Base-by-base conservation (phyloP, 2,888 invertebrate genomes). In the Ellobium chinense region DNA sequence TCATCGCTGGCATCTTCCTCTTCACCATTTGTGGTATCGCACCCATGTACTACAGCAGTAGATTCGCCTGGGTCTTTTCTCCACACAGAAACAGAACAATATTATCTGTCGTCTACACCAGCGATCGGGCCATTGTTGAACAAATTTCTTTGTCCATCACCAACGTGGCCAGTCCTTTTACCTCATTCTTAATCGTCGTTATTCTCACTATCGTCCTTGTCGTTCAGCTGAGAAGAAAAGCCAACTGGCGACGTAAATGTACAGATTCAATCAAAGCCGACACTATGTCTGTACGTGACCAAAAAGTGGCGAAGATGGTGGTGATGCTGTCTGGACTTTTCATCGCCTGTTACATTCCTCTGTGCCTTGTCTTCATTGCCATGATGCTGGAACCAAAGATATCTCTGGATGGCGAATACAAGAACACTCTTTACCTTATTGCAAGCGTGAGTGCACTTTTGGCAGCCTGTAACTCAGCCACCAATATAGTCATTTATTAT, bases 401-500 rank as follows among this genome's bases (percentile, higher is more conserved):
- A 7, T 7, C 9, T n/a, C 7, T 60, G 5, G 14, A 60, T n/a
- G 60, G 60, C 7, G 34, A 34, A 31, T 73, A 73, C 34, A 24
- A 36, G 27, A 73, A 73, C 60, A 60, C 18, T 58, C 58, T 73
- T 31, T 29, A 14, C n/a, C 36, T 73, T 4, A 1, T 73, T 4
- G 46, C 29, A 29, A n/a, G 21, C 4, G 7, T 34, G 14, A 29
- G 29, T 29, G 56, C 34, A 4, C 18, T 29, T 21, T 18, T 73
- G 31, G 34, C 29, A 34, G 27, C 58, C 2, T 21, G 31, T 56
- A 73, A 73, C 36, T 27, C 73, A 4, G 27, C 58, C 21, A n/a
- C 58, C 60, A 73, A 56, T 27, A 34, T 58, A 29, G 29, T 73
- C n/a, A 37, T 73, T 31, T 73, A 73, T 24, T 21, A 34, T 18